Conservation (phyloP, 2,113 vertebrate species). For the Ceyx cyanopectus region DNA sequence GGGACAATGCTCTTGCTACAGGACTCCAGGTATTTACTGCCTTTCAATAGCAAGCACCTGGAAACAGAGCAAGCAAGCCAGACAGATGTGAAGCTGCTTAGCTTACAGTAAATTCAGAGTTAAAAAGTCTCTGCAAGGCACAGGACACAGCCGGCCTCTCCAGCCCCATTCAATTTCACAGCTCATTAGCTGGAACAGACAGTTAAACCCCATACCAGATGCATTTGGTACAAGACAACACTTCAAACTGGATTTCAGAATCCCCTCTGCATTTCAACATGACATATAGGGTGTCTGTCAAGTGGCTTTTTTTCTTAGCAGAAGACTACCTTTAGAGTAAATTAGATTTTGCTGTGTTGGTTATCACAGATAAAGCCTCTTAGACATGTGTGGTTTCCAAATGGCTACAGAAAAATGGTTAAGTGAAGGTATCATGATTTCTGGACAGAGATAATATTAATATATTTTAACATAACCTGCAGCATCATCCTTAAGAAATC, state of each 20-base stretch:
- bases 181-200: constrained; percentile 32
- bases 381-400: neutral
- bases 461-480: neutral
- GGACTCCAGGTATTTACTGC: neutral
- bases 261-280: neutral
- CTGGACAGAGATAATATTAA: neutral
- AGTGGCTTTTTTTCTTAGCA: neutral
- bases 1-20: neutral
- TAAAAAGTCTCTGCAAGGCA: neutral
- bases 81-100: neutral
- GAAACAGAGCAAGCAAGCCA: neutral
- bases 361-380: neutral
- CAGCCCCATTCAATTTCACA: constrained; percentile 38
- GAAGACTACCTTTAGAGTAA: neutral
- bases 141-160: neutral
- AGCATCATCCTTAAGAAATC: neutral
- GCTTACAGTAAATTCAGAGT: neutral
- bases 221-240: neutral
- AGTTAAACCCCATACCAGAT: neutral
- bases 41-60: neutral
- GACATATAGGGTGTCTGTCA: neutral
- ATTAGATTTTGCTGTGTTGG: neutral
- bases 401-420: neutral
- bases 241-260: constrained; percentile 20
- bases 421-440: neutral